phyloP scores from a whole-genome alignment of 2,888 invertebrate genomes.

The Agrochola lychnidis region DNA sequence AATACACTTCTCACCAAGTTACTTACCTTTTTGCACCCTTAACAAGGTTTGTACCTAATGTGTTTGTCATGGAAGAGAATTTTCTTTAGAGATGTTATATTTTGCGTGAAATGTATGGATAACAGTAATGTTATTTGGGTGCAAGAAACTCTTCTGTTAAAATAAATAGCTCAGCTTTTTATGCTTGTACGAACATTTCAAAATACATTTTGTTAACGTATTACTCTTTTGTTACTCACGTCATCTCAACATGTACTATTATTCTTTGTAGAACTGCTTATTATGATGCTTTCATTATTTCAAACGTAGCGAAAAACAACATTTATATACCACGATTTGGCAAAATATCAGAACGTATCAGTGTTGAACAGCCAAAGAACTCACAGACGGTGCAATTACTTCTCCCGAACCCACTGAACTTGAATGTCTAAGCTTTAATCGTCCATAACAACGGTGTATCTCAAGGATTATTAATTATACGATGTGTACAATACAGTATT shows the following conservation, averaged over 20 bases:
- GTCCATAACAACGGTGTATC: slow-evolving; percentile 30
- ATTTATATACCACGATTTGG: neutral
- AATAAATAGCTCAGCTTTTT: slow-evolving; percentile 48
- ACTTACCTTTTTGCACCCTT: slow-evolving; percentile 72
- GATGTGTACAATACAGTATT: slow-evolving; percentile 68
- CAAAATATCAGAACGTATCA: neutral
- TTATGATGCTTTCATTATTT: neutral
- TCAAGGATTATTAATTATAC: slow-evolving; percentile 63
- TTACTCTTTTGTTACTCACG: slow-evolving; percentile 17
- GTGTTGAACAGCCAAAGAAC: slow-evolving; percentile 1
- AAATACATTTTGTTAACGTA: slow-evolving; percentile 21
- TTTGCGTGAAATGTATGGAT: slow-evolving; percentile 55
- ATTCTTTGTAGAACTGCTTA: slow-evolving; percentile 8
- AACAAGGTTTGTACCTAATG: slow-evolving; percentile 79
- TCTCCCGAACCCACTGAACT: slow-evolving; percentile 11
- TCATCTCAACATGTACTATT: slow-evolving; percentile 22
- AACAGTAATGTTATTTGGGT: slow-evolving; percentile 49
- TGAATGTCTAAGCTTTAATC: slow-evolving; percentile 22
- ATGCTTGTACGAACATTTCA: slow-evolving; percentile 11
- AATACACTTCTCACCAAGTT: slow-evolving; percentile 33
- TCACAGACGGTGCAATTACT: neutral
- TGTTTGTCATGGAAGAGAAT: slow-evolving; percentile 78
- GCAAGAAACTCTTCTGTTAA: slow-evolving; percentile 39
- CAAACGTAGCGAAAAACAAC: slow-evolving; percentile 12
- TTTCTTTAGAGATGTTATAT: slow-evolving; percentile 53